Conservation (phyloP, 2,797 vertebrate genomes). For the Botia kubotai region DNA sequence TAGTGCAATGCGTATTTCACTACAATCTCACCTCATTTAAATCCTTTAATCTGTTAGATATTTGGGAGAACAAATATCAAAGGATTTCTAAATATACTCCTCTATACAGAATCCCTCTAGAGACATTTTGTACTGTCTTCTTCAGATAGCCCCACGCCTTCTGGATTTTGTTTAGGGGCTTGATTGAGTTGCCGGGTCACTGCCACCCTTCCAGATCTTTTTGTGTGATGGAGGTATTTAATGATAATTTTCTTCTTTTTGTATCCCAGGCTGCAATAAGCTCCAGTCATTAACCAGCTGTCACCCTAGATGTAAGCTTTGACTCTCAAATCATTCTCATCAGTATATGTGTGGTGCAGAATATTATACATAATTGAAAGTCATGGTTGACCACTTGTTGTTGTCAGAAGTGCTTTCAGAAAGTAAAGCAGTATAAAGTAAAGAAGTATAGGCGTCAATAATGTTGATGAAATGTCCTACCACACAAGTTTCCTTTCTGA, state of each 20-base stretch:
- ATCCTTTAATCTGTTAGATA: too few relatives aligned
- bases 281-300: background rate
- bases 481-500: background rate
- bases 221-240: background rate
- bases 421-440: background rate
- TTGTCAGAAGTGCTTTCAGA: background rate
- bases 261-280: constrained; percentile 8
- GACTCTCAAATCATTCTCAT: background rate
- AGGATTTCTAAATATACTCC: background rate
- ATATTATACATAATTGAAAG: background rate
- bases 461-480: background rate
- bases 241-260: constrained; percentile 8
- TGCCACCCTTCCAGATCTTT: background rate
- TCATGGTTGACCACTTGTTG: background rate
- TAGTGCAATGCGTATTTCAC: too few relatives aligned
- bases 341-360: background rate
- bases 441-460: too few relatives aligned
- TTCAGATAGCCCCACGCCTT: too few relatives aligned
- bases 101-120: background rate
- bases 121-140: background rate
- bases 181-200: background rate
- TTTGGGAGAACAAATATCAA: too few relatives aligned
- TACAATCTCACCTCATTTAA: too few relatives aligned
- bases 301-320: background rate
- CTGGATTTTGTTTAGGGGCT: background rate